These are phyloP conservation scores for Drosophila infuscata DNA, from an alignment of 2,888 invertebrate species.

Conservation along the genomic window DNA sequence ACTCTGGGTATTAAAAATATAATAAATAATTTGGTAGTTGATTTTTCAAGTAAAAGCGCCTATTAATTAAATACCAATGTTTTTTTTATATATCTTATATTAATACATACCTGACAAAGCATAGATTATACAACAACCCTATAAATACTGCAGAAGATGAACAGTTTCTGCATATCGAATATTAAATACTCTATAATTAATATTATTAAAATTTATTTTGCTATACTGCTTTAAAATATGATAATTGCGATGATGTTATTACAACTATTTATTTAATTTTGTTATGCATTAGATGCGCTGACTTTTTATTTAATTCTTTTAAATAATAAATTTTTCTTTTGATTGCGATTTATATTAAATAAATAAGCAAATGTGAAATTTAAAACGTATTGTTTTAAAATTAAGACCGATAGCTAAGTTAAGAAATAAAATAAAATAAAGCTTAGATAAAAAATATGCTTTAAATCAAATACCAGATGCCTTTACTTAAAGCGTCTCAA, in stretches of 20 bases:
- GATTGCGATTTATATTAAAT: background rate
- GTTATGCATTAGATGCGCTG: no score
- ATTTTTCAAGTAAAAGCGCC: background rate
- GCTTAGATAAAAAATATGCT: background rate
- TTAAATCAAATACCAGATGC: background rate
- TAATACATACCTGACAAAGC: background rate
- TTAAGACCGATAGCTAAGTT: background rate
- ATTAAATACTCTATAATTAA: background rate
- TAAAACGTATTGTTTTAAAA: background rate
- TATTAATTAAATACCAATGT: background rate
- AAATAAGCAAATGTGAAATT: no score
- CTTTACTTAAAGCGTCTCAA: background rate
- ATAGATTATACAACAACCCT: conserved; percentile 25
- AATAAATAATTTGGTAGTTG: background rate
- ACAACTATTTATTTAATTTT: background rate
- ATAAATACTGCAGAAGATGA: background rate
- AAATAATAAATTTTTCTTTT: no score
- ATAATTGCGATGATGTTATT: background rate
- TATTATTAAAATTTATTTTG: background rate
- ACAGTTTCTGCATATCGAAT: background rate
- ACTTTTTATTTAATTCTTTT: background rate
- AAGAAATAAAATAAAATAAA: background rate
- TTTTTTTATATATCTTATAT: background rate
- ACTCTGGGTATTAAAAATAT: background rate
- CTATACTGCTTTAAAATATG: background rate